A percentile compares a stretch with the other conserved stretches of the same genome.
These are phyloP conservation scores for Strigops habroptila DNA, from an alignment of 2,113 vertebrate species.

Conservation along the genomic window DNA sequence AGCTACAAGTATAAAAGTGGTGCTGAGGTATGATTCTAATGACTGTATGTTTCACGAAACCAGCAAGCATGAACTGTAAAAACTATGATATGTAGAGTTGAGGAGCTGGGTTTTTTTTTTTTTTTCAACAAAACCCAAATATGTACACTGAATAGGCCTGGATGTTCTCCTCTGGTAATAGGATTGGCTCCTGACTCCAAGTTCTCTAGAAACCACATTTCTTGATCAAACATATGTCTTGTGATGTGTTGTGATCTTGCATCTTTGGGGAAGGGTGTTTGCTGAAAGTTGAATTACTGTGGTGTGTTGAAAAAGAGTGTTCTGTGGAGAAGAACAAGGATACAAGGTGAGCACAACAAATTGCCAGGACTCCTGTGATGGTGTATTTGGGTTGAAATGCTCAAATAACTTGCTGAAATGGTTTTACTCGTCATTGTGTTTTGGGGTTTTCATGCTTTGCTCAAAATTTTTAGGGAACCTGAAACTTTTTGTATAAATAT, in stretches of 20 bases:
- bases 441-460: background rate
- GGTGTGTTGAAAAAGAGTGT: background rate
- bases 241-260: accelerated
- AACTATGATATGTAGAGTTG: background rate
- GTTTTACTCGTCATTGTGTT: background rate
- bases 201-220: background rate
- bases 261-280: background rate
- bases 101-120: background rate
- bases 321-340: background rate
- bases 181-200: background rate
- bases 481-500: background rate
- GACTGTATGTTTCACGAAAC: background rate
- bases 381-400: background rate
- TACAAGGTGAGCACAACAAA: background rate
- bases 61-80: background rate
- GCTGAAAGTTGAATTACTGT: background rate
- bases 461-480: background rate
- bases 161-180: background rate
- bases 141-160: background rate
- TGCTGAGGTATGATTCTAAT: background rate
- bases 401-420: background rate
- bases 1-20: background rate
- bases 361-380: background rate
- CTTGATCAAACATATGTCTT: background rate
- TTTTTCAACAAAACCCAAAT: background rate